These are phyloP conservation scores for Pseudobourletiella spinata DNA, from an alignment of 1,140 invertebrate species.

Conservation along the genomic window DNA sequence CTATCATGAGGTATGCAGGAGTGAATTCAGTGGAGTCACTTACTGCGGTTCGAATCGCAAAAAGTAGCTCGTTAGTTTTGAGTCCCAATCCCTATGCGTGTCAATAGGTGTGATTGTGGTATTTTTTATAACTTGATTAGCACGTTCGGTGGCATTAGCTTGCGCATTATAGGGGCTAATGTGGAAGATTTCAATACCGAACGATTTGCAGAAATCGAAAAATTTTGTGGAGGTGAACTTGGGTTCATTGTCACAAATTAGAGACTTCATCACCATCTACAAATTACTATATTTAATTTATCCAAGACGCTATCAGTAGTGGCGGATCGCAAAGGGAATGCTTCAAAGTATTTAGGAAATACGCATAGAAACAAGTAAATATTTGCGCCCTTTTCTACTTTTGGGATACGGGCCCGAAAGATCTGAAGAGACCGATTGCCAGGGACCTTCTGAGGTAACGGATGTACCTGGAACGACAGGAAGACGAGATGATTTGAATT, in stretches of 20 bases:
- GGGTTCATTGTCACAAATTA: conserved; percentile 15
- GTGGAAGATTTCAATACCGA: conserved; percentile 5
- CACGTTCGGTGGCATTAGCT: conserved; percentile 27
- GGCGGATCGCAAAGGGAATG: conserved; percentile 41
- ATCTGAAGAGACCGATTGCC: background rate
- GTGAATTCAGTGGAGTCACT: conserved; percentile 39
- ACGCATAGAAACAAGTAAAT: background rate
- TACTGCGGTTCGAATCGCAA: conserved; percentile 42
- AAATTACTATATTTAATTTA: conserved; percentile 3
- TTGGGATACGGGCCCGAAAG: conserved; percentile 4
- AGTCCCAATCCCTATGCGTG: conserved; percentile 35
- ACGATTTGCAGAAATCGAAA: conserved; percentile 4
- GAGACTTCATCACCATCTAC: background rate
- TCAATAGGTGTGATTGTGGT: conserved; percentile 29
- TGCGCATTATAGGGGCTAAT: conserved; percentile 32
- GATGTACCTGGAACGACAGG: background rate
- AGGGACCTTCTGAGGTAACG: background rate
- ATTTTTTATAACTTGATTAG: conserved; percentile 26
- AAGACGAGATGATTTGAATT: background rate
- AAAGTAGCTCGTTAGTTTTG: conserved; percentile 39
- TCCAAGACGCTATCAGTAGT: conserved; percentile 13
- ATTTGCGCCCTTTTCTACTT: background rate
- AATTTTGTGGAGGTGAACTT: conserved; percentile 3
- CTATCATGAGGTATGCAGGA: conserved; percentile 40
- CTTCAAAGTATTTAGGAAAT: conserved; percentile 41